Evolutionary conservation across 2,113 vertebrate genomes (phyloP).

Genomic region (Thymallus thymallus): DNA sequence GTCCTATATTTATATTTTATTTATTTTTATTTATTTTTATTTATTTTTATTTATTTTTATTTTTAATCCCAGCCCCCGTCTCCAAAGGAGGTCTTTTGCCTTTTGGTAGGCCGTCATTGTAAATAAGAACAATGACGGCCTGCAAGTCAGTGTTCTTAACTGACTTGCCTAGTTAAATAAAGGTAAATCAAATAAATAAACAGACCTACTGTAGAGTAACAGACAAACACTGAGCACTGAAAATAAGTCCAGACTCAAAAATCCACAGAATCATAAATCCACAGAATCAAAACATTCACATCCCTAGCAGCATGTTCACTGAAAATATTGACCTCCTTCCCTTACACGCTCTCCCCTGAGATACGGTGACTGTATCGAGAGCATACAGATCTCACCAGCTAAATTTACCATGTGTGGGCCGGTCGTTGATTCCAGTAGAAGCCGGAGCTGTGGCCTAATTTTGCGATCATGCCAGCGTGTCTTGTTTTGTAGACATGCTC

Average conservation of each 20-base stretch:
- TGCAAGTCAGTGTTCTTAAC: no score
- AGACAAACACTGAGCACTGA: neutral
- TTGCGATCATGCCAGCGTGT: conserved; percentile 23
- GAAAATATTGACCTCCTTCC: conserved; percentile 1
- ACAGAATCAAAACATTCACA: neutral
- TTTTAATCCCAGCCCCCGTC: no score
- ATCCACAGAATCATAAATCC: neutral
- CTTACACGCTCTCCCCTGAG: conserved; percentile 27
- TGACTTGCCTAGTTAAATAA: no score
- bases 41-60: no score
- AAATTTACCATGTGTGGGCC: conserved; percentile 34
- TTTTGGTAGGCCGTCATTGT: no score
- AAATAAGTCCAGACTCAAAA: conserved; percentile 5
- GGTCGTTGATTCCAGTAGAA: conserved; percentile 36
- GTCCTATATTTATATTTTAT: no score
- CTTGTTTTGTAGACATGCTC: conserved; percentile 30
- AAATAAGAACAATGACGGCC: no score
- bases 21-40: no score
- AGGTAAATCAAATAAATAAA: no score
- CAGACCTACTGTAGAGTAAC: no score
- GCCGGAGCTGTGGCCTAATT: conserved; percentile 32
- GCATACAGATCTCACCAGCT: conserved; percentile 21
- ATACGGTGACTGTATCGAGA: conserved; percentile 1
- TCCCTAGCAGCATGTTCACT: neutral
- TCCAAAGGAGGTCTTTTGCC: no score